A percentile compares a stretch with the other conserved stretches of the same genome.
phyloP scores from a whole-genome alignment of 2,113 vertebrate species.

The Mormyrus lacerda region DNA sequence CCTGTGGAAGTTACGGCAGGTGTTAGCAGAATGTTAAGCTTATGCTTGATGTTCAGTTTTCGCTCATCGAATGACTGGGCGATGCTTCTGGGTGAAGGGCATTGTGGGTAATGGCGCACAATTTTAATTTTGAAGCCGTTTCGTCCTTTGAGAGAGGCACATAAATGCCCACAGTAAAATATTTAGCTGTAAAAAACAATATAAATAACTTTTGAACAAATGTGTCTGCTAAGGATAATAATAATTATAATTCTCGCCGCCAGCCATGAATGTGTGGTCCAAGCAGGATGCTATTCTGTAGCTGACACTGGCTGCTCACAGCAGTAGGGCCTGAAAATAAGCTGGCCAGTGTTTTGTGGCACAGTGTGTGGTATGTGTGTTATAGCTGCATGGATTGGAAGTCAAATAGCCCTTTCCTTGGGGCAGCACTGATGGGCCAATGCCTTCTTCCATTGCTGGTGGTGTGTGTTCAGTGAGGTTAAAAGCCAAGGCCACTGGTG shows the following conservation, averaged over 20 bases:
- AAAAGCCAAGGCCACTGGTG: background rate
- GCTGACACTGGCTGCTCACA: background rate
- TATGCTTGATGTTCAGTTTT: background rate
- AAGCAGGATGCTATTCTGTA: background rate
- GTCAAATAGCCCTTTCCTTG: background rate
- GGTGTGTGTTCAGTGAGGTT: background rate
- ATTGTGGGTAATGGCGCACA: background rate
- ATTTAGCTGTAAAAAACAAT: background rate
- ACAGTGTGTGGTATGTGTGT: background rate
- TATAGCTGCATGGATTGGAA: background rate
- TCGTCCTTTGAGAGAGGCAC: background rate
- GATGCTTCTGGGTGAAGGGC: background rate
- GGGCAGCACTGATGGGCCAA: background rate
- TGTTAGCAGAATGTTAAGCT: background rate
- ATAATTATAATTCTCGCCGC: background rate
- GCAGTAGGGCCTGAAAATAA: background rate
- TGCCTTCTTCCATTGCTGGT: background rate
- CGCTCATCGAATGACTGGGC: background rate
- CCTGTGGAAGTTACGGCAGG: background rate
- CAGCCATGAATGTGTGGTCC: background rate
- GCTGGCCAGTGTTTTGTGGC: background rate
- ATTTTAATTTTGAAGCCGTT: background rate
- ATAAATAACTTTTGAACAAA: slow-evolving; percentile 5
- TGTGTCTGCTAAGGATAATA: background rate
- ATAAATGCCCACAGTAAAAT: background rate